These are phyloP conservation scores for Scelioninae gen. 1 DNA, from an alignment of 2,888 invertebrate genomes.

Conservation along the genomic window DNA sequence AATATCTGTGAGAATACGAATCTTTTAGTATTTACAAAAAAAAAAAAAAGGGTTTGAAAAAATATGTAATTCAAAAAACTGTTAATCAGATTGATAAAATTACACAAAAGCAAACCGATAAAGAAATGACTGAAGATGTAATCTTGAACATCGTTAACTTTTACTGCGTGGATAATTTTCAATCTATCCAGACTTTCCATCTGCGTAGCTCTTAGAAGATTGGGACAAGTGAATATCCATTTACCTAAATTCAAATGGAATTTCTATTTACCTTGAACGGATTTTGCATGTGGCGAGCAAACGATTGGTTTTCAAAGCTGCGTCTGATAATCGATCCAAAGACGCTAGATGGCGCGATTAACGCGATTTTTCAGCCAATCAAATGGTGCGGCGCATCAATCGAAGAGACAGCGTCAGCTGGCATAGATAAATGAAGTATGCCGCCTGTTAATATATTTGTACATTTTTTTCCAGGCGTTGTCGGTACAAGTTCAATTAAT, in stretches of 20 bases:
- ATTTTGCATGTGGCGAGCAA: not conserved
- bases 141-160: slow-evolving; percentile 17
- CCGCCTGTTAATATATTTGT: slow-evolving; percentile 49
- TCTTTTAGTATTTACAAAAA: too few species aligned
- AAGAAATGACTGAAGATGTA: slow-evolving; percentile 8
- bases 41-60: too few species aligned
- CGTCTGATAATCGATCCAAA: slow-evolving; percentile 1
- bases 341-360: slow-evolving; percentile 4
- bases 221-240: slow-evolving; percentile 20
- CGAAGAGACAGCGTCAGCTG: not conserved
- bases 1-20: too few species aligned
- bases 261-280: slow-evolving; percentile 34
- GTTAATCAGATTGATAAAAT: too few species aligned
- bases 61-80: too few species aligned
- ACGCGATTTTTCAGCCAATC: slow-evolving; percentile 5
- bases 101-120: not conserved
- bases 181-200: slow-evolving; percentile 43
- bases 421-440: slow-evolving; percentile 30
- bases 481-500: slow-evolving; percentile 64
- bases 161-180: slow-evolving; percentile 28
- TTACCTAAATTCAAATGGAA: slow-evolving; percentile 29
- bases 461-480: slow-evolving; percentile 40
- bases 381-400: slow-evolving; percentile 14
- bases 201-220: not conserved
- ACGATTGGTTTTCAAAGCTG: not conserved